Percentiles rank a stretch among this genome's conserved stretches.
phyloP scores from a whole-genome alignment of 2,888 invertebrate genomes.

The Leptinotarsa peninsularis region DNA sequence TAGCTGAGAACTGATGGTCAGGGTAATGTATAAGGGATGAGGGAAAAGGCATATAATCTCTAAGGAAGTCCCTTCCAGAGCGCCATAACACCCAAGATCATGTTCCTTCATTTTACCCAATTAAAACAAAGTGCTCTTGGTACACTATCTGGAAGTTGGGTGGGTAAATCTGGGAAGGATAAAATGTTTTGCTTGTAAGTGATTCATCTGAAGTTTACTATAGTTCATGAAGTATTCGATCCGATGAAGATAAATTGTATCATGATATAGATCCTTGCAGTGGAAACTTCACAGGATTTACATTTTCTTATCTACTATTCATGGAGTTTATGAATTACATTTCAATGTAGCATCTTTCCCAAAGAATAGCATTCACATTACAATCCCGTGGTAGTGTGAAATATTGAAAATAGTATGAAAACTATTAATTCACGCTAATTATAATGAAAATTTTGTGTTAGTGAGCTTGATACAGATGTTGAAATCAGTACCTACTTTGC shows the following conservation, averaged over 20 bases:
- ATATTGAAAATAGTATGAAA: no score
- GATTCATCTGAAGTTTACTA: slow-evolving; percentile 9
- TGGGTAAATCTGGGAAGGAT: background rate
- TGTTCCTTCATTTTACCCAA: slow-evolving; percentile 46
- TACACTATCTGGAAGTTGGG: background rate
- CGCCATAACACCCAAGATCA: slow-evolving; percentile 47
- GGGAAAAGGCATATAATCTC: slow-evolving; percentile 56
- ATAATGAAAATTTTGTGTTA: no score
- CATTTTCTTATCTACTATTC: no score
- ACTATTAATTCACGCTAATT: no score
- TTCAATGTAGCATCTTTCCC: no score
- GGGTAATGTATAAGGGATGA: slow-evolving; percentile 49
- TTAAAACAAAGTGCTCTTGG: slow-evolving; percentile 4
- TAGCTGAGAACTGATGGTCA: slow-evolving; percentile 51
- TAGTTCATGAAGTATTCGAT: background rate
- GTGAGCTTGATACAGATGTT: no score
- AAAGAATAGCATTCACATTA: no score
- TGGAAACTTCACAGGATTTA: background rate
- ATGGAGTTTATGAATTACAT: no score
- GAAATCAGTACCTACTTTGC: no score
- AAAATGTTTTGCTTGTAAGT: slow-evolving; percentile 13
- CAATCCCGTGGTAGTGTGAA: no score
- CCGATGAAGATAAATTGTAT: background rate
- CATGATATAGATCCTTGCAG: background rate
- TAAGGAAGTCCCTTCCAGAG: slow-evolving; percentile 48